A percentile compares a stretch with the other conserved stretches of the same genome.
Conservation (phyloP, 2,888 invertebrate species). For the Nipponacmea schrenckii region DNA sequence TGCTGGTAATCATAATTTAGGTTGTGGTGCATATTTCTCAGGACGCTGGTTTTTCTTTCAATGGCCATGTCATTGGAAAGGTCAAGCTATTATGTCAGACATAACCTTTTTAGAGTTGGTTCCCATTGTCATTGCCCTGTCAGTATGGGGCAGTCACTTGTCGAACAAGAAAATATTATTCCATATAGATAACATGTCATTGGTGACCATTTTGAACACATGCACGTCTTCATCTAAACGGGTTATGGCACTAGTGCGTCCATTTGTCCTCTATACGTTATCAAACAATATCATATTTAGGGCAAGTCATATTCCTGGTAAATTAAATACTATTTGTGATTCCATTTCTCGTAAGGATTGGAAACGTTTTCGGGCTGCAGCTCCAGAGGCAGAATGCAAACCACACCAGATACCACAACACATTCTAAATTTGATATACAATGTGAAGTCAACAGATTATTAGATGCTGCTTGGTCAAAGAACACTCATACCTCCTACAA, state of each 20-base stretch:
- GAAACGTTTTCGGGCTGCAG: neutral
- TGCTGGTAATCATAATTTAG: slow-evolving; percentile 17
- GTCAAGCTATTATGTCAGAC: neutral
- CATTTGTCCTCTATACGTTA: neutral
- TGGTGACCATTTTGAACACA: slow-evolving; percentile 6
- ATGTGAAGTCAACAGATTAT: neutral
- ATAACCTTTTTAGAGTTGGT: too few species aligned
- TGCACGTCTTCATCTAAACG: slow-evolving; percentile 4
- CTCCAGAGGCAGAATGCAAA: neutral
- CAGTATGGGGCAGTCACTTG: neutral
- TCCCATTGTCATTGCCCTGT: slow-evolving; percentile 13
- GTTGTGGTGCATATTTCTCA: slow-evolving; percentile 11
- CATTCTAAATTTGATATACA: neutral
- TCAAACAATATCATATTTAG: slow-evolving; percentile 3
- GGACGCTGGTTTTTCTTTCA: slow-evolving; percentile 14
- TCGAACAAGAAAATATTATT: slow-evolving; percentile 7
- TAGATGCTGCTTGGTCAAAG: neutral
- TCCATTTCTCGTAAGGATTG: neutral
- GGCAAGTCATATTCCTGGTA: neutral
- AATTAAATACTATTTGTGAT: neutral
- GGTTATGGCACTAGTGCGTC: neutral
- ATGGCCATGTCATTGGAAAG: slow-evolving; percentile 9
- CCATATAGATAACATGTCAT: slow-evolving; percentile 12
- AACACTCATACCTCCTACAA: neutral
- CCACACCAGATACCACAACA: neutral